Conservation (phyloP, 2,113 vertebrate species). For the Microtus ochrogaster region DNA sequence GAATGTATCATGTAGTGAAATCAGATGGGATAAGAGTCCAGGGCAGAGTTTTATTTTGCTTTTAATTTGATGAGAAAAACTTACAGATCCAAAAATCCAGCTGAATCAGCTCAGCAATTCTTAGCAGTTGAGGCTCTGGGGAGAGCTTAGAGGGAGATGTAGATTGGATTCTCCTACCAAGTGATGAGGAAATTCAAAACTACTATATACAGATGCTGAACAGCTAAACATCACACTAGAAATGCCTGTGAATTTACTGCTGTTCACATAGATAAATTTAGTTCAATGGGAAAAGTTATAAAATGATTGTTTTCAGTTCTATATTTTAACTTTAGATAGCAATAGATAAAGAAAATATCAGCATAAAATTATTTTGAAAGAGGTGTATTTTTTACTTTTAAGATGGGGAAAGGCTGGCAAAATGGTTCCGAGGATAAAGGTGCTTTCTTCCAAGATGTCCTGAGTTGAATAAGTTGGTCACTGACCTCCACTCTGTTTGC, state of each 20-base stretch:
- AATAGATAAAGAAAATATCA: neutral
- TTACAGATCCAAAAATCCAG: neutral
- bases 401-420: neutral
- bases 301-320: neutral
- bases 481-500: neutral
- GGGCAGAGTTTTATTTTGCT: neutral
- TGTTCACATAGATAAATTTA: neutral
- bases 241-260: neutral
- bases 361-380: neutral
- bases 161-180: neutral
- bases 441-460: neutral
- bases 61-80: conserved; percentile 34
- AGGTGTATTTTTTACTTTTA: neutral
- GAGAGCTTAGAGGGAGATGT: neutral
- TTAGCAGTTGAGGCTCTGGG: neutral
- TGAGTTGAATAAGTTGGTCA: neutral
- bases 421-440: neutral
- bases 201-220: fast-evolving
- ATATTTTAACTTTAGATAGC: neutral
- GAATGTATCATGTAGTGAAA: neutral
- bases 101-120: neutral
- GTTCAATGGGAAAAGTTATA: neutral
- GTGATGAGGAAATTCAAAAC: neutral
- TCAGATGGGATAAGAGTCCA: conserved; percentile 19
- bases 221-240: neutral